Evolutionary conservation across 2,113 vertebrate genomes (phyloP).

Genomic region (Dipodomys ordii): DNA sequence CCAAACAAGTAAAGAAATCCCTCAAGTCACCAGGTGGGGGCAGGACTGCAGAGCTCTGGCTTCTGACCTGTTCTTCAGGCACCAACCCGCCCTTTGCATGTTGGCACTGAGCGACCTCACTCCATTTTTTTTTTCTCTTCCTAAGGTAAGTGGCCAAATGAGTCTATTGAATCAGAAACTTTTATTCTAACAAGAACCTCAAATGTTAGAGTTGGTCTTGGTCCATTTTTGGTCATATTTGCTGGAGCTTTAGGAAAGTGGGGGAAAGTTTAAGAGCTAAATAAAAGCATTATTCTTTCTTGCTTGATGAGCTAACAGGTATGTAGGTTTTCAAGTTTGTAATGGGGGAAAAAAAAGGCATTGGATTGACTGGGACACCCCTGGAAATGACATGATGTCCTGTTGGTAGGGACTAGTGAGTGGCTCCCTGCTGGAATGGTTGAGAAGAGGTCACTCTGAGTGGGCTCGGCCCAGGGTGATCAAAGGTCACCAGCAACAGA

Average conservation of each 20-base stretch:
- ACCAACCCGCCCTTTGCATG: not conserved
- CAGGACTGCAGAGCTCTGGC: not conserved
- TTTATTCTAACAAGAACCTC: not conserved
- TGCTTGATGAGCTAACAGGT: not conserved
- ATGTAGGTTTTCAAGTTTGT: slow-evolving; percentile 18
- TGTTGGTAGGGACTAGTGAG: not conserved
- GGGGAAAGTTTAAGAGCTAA: slow-evolving; percentile 41
- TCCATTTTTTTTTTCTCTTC: not conserved
- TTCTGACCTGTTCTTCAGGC: not conserved
- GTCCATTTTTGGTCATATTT: not conserved
- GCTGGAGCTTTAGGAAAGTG: not conserved
- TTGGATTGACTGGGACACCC: no score
- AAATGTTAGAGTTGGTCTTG: not conserved
- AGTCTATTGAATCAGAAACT: not conserved
- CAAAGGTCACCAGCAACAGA: slow-evolving; percentile 66
- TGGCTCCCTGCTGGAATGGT: not conserved
- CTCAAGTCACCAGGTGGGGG: not conserved
- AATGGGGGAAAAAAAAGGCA: slow-evolving; percentile 7
- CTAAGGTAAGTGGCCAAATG: not conserved
- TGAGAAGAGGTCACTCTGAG: not conserved
- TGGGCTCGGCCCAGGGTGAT: not conserved
- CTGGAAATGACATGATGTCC: not conserved
- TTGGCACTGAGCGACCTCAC: not conserved
- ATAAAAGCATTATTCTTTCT: slow-evolving; percentile 44
- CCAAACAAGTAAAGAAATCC: not conserved